A percentile compares a stretch with the other conserved stretches of the same genome.
phyloP scores from a whole-genome alignment of 1,140 invertebrate species.

The Drosophila saltans region DNA sequence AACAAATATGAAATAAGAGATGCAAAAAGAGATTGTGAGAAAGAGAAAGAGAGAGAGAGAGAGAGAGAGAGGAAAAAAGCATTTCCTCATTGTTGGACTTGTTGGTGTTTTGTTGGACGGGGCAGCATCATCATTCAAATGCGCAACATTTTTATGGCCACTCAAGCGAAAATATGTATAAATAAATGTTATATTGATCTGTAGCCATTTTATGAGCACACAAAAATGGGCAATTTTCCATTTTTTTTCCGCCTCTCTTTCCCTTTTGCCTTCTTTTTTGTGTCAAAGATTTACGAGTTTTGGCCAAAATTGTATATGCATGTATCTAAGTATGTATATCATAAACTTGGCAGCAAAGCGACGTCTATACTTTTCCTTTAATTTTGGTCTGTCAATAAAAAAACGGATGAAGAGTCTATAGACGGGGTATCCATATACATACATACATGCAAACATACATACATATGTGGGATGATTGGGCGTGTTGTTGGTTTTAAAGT shows the following conservation, averaged over 20 bases:
- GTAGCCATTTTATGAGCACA: conserved; percentile 45
- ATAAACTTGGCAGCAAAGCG: conserved; percentile 67
- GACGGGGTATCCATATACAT: too few relatives aligned
- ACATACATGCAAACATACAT: too few relatives aligned
- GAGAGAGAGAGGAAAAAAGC: too few relatives aligned
- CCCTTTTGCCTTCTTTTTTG: conserved; percentile 11
- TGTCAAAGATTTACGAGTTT: conserved; percentile 70
- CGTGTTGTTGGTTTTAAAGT: conserved; percentile 19
- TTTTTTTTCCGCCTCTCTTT: conserved; percentile 42
- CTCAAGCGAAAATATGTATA: conserved; percentile 56
- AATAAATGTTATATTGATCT: conserved; percentile 79
- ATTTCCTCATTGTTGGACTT: not conserved
- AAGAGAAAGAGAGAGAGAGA: not conserved
- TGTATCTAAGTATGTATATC: conserved; percentile 37
- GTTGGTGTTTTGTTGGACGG: not conserved
- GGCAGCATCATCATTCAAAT: conserved; percentile 50
- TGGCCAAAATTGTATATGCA: conserved; percentile 44
- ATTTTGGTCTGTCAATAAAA: conserved; percentile 33
- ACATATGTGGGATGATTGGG: not conserved
- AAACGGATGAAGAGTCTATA: not conserved
- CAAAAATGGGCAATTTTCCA: conserved; percentile 76
- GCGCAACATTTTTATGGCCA: conserved; percentile 57
- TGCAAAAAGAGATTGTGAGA: not conserved
- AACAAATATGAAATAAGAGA: not conserved
- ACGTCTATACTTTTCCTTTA: conserved; percentile 30